Evolutionary conservation across 92 coral and sea anemone species (phyloP), one percentile per base, ranked within the genome.

Genomic region (Pocillopora grandis): DNA sequence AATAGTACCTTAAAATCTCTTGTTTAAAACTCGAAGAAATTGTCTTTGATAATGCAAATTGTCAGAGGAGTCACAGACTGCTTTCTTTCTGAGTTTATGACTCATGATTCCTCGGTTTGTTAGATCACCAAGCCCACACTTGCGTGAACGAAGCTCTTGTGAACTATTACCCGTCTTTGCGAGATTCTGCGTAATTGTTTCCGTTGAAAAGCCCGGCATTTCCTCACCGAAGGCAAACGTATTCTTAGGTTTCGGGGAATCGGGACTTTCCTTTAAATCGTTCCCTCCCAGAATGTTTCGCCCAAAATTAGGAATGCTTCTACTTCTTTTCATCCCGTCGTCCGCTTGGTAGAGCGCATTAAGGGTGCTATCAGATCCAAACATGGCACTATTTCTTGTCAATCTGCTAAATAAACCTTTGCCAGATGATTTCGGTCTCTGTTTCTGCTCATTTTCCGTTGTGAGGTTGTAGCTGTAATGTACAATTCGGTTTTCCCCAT

Each of bases 41-140:
- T 93, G 97, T 78, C 97, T 87, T 78, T 93, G 97, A 55, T 93
- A 93, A 72, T 93, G 91, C 10, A 92, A 91, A 4, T 90, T 93
- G 75, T 93, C 97, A 0, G 94, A 89, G 5, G 68, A 59, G 62
- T 93, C 97, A 17, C 91, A 90, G 12, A 93, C 97, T n/a, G 75
- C 97, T 31, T 93, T 91, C 63, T 93, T 93, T 10, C 97, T 80
- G 42, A 90, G 80, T 61, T 81, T 91, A 3, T 88, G 87, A 58
- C 90, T 67, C 94, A 91, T 91, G 6, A 87, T 62, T 27, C 79
- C 75, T 55, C 21, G 72, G 58, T 62, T 66, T 71, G 66, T 52
- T 52, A 59, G 27, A 67, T 76, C 78, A 12, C 64, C 84, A 33
- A 89, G 77, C 56, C 89, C 87, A 20, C n/a, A 31, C 57, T 83